Conservation (phyloP, 2,113 vertebrate genomes). For the Thryonomys swinderianus region DNA sequence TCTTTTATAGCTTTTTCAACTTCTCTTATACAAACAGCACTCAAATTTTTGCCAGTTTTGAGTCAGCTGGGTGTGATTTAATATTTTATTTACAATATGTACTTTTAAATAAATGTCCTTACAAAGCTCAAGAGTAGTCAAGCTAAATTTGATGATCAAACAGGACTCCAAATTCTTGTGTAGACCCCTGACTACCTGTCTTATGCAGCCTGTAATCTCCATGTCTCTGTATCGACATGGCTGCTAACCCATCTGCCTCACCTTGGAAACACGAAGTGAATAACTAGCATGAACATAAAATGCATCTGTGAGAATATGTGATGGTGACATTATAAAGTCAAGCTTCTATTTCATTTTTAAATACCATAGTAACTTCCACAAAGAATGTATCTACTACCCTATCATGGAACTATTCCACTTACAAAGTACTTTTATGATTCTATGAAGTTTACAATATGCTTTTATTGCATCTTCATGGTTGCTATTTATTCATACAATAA, state of each 20-base stretch:
- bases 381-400: neutral
- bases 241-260: neutral
- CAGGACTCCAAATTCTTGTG: neutral
- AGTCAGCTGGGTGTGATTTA: neutral
- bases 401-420: neutral
- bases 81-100: neutral
- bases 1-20: neutral
- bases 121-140: slow-evolving; percentile 9
- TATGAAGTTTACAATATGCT: neutral
- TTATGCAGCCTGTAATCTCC: neutral
- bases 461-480: slow-evolving; percentile 13
- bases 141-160: slow-evolving; percentile 6
- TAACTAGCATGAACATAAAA: neutral
- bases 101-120: neutral
- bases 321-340: neutral
- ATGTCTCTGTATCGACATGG: neutral
- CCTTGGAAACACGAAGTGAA: neutral
- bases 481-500: neutral
- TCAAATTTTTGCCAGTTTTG: slow-evolving; percentile 18
- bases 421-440: slow-evolving; percentile 2
- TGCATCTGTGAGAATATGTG: neutral
- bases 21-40: neutral
- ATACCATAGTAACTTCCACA: neutral
- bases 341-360: neutral
- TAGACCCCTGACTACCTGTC: neutral